Base-by-base conservation (phyloP, 2,113 vertebrate species). In the Carassius carassius region DNA sequence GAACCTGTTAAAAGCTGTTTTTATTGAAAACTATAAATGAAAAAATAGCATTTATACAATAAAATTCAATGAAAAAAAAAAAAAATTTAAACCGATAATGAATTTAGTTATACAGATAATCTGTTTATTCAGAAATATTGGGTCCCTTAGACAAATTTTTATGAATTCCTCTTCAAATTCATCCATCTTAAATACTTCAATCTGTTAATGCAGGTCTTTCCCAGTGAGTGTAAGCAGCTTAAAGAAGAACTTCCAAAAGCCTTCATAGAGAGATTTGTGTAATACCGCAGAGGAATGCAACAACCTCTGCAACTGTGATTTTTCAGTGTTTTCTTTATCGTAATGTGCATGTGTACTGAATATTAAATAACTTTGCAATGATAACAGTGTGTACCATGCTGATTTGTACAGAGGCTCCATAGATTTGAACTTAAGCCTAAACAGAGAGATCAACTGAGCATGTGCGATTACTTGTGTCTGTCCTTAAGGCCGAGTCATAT, bases 141-240 rank as follows among this genome's bases (percentile, higher is more conserved):
- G 17, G 41, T 23, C 12, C 21, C 23, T 84, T 1, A 54, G 23
- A 17, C 60, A 37, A 65, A n/a, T 67, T 49, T 47, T 62, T 17
- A 56, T 5, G n/a, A 77, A 83, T 51, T 81, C 62, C 47, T 19
- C 35, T 76, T 35, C 69, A 74, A 58, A 78, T 81, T 69, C 51
- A 69, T 78, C 79, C 44, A 87, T 85, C 85, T 80, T 63, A 81
- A 79, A 81, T 77, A 85, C 76, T 83, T 76, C 81, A 89, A 62
- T 87, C 85, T 90, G 85, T 83, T 84, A 86, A 65, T 77, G 54
- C 72, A 80, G 37, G 54, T 81, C 76, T 83, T 88, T 87, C 17
- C 70, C 76, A 25, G 78, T 85, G 67, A 70, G 81, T 81, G 58
- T 83, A 87, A 87, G 84, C 75, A 74, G 81, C 58, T 81, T 85